phyloP scores from a whole-genome alignment of 2,797 vertebrate species.

The Prunella strophiata region DNA sequence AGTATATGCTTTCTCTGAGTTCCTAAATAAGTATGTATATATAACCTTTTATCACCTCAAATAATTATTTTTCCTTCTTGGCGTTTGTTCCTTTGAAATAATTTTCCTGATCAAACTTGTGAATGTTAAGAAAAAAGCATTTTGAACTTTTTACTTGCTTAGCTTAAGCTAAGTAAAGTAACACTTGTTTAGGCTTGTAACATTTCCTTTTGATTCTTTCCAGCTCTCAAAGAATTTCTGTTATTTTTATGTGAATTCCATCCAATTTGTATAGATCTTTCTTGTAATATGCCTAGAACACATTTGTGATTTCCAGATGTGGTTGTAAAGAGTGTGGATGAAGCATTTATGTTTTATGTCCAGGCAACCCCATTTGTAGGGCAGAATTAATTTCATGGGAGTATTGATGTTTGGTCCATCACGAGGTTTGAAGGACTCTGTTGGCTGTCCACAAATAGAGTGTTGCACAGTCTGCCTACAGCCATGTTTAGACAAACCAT shows the following conservation, averaged over 20 bases:
- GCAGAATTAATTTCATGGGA: neutral
- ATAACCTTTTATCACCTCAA: neutral
- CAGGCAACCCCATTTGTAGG: neutral
- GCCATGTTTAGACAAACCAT: neutral
- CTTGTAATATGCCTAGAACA: neutral
- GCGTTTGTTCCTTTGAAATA: neutral
- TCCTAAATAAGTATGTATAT: neutral
- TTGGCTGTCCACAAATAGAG: neutral
- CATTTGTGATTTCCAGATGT: neutral
- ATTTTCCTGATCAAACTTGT: neutral
- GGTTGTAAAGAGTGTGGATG: neutral
- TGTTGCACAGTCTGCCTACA: neutral
- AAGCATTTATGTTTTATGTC: constrained; percentile 12
- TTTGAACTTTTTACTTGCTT: neutral
- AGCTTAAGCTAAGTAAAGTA: neutral
- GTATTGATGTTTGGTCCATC: neutral
- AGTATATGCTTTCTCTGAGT: neutral
- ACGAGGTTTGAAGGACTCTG: neutral
- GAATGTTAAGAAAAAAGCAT: neutral
- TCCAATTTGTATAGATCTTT: neutral
- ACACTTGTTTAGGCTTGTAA: neutral
- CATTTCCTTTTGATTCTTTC: neutral
- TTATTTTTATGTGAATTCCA: constrained; percentile 30
- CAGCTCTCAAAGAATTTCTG: neutral
- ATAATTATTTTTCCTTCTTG: neutral